phyloP scores from a whole-genome alignment of 1,140 invertebrate genomes.

The Planococcus citri region DNA sequence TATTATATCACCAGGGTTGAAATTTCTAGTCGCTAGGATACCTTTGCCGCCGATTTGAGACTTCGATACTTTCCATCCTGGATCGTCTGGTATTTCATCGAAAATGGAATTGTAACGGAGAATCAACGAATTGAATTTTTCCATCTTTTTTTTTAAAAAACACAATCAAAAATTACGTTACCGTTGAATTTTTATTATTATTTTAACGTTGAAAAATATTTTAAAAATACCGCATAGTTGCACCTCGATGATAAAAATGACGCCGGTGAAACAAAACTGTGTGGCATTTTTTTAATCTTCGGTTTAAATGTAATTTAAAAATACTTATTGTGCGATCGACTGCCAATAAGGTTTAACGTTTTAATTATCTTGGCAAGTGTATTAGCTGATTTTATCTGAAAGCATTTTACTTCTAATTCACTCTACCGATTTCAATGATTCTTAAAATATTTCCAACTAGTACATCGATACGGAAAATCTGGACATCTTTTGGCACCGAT shows the following conservation, averaged over 20 bases:
- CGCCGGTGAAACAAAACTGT: no score
- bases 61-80: background rate
- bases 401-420: background rate
- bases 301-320: background rate
- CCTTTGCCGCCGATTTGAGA: constrained; percentile 44
- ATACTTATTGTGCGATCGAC: constrained; percentile 2
- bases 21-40: constrained; percentile 47
- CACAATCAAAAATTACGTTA: no score
- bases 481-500: no score
- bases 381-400: background rate
- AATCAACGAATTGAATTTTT: background rate
- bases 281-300: background rate
- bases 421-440: background rate
- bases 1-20: constrained; percentile 48
- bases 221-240: no score
- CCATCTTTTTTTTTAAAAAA: background rate
- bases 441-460: background rate
- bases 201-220: no score
- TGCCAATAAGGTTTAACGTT: background rate
- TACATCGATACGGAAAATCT: no score
- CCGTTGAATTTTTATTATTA: no score
- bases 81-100: background rate
- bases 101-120: background rate
- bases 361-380: background rate
- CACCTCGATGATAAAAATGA: no score